Percentiles rank a stretch among this genome's conserved stretches.
Evolutionary conservation across 2,888 invertebrate species (phyloP).

Genomic region (Parnassius glacialis): DNA sequence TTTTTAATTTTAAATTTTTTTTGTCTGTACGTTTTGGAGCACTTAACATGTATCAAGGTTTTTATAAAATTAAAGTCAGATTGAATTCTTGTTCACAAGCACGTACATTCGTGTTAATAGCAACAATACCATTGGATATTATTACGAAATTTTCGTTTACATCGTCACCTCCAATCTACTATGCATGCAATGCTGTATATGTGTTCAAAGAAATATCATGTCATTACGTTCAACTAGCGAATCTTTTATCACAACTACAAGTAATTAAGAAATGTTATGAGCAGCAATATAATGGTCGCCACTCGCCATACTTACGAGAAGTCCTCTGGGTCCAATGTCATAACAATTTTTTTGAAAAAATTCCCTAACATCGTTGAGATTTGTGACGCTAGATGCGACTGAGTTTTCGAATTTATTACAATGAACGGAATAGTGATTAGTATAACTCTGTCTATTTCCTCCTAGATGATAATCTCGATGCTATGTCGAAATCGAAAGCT

Average conservation of each 20-base stretch:
- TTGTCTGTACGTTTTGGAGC: too few species aligned
- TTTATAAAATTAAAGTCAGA: not conserved
- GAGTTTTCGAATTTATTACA: too few species aligned
- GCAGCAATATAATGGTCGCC: conserved; percentile 8
- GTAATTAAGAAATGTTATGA: not conserved
- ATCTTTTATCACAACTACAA: not conserved
- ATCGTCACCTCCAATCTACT: not conserved
- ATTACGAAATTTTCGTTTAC: not conserved
- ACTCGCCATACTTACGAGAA: not conserved
- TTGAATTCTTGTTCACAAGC: not conserved
- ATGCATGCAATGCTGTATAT: not conserved
- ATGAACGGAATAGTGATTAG: too few species aligned
- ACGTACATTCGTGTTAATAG: not conserved
- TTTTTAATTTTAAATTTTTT: too few species aligned
- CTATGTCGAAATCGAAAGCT: too few species aligned
- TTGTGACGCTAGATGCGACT: too few species aligned
- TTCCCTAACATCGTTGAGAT: not conserved
- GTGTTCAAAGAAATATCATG: conserved; percentile 5
- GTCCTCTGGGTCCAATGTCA: not conserved
- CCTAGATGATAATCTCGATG: too few species aligned
- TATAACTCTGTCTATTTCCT: too few species aligned
- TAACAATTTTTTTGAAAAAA: not conserved
- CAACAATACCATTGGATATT: not conserved
- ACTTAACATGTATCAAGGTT: not conserved
- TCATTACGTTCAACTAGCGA: not conserved